Base-by-base conservation (phyloP, 2,113 vertebrate species). In the Cephalopholis sonnerati region DNA sequence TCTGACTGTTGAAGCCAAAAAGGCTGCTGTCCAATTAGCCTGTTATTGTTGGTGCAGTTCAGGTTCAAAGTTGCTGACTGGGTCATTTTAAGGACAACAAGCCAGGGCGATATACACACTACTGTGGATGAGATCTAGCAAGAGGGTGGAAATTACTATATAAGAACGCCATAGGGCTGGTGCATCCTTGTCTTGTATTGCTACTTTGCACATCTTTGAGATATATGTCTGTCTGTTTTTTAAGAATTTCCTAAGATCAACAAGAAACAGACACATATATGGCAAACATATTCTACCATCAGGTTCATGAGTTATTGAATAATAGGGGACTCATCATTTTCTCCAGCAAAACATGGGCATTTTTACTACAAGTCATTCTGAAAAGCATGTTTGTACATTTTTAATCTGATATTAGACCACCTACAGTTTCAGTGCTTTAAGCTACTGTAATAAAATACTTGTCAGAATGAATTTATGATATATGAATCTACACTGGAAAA, bases 1-100 rank as follows among this genome's bases (percentile, higher is more conserved):
- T 27, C 6, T 51, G 61, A 79, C 44, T n/a, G 50, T 59, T 58
- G 24, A 41, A 74, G 58, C 6, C 69, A 61, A 48, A 72, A 44
- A 16, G 11, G 18, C 29, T 69, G 82, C 84, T 83, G 61, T 57
- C 22, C 44, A 29, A 36, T 44, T 29, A 89, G 27, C 61, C 50
- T 67, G 46, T 85, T 62, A 83, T 86, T 90, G 62, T 39, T 79
- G 72, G 44, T 74, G 61, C 63, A 62, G 25, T 41, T 64, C 41
- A 69, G 51, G 24, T 57, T 58, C 36, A 75, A 25, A 85, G 69
- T 27, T 32, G 74, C 84, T 83, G 82, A 81, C 50, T 79, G 29
- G 24, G 51, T 46, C n/a, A 16, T 74, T 79, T 82, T 6, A 54
- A 22, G 27, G 22, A 32, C 46, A 72, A 36, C 55, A 58, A 44